These are phyloP conservation scores for Drosophila nebulosa DNA, from an alignment of 1,140 invertebrate species.

Conservation along the genomic window DNA sequence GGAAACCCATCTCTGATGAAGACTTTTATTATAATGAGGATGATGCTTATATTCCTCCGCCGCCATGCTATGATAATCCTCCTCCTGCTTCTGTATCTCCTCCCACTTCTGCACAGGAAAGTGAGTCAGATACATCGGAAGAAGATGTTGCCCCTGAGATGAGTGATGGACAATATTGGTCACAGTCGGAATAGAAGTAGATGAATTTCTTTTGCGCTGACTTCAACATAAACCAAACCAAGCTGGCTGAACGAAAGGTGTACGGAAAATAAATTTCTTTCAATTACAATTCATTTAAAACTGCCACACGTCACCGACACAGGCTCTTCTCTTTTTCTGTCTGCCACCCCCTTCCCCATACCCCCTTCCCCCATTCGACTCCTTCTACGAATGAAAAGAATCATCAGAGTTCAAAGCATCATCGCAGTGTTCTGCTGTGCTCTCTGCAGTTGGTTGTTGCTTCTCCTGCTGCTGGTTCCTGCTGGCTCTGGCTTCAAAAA, in stretches of 20 bases:
- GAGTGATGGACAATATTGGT: no score
- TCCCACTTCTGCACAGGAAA: no score
- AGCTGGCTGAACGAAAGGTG: slow-evolving; percentile 25
- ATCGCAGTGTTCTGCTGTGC: slow-evolving; percentile 24
- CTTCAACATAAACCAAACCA: slow-evolving; percentile 14
- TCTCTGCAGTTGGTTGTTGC: slow-evolving; percentile 23
- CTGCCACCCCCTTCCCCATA: no score
- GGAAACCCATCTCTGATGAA: neutral
- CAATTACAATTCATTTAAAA: slow-evolving; percentile 75
- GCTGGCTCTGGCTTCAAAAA: slow-evolving; percentile 43
- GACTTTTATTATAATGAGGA: neutral
- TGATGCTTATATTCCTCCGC: no score
- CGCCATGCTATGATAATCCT: no score
- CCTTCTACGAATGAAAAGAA: neutral
- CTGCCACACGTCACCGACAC: slow-evolving; percentile 55
- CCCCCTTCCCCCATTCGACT: neutral
- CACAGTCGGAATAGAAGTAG: neutral
- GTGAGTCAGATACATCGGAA: no score
- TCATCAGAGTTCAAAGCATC: slow-evolving; percentile 47
- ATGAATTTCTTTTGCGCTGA: no score
- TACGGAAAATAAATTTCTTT: slow-evolving; percentile 60
- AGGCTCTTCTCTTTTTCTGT: neutral
- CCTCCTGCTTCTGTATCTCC: no score
- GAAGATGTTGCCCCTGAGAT: no score
- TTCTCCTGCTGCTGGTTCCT: slow-evolving; percentile 10